Conservation (phyloP, 2,888 invertebrate genomes). For the Phengaris alcon region DNA sequence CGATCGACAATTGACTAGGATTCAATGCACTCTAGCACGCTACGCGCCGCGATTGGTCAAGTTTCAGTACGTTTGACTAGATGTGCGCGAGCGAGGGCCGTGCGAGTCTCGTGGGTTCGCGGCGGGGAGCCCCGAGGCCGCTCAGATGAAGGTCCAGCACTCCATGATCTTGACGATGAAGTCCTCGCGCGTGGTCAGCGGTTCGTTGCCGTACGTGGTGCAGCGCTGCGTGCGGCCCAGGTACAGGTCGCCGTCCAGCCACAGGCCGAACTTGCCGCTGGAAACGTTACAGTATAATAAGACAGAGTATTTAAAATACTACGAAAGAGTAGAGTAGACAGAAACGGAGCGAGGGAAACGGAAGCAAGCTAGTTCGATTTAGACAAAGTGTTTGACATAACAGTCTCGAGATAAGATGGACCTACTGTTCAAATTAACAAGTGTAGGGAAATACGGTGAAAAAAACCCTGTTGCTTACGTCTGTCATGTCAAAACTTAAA, state of each 20-base stretch:
- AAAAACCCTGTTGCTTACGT: background rate
- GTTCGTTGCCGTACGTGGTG: slow-evolving; percentile 97
- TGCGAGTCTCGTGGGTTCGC: slow-evolving; percentile 58
- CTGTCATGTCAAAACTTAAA: background rate
- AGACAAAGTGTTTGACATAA: background rate
- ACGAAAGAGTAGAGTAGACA: no score
- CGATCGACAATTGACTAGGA: slow-evolving; percentile 78
- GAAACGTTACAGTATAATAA: slow-evolving; percentile 31
- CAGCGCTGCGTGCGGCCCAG: slow-evolving; percentile 96
- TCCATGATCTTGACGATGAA: slow-evolving; percentile 98
- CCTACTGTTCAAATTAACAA: background rate
- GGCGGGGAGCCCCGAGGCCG: slow-evolving; percentile 64
- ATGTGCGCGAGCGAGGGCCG: slow-evolving; percentile 56
- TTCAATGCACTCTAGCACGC: slow-evolving; percentile 61
- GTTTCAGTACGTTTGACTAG: slow-evolving; percentile 74
- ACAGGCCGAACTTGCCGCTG: slow-evolving; percentile 97
- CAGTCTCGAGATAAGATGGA: background rate
- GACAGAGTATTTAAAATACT: no score
- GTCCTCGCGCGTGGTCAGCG: slow-evolving; percentile 95
- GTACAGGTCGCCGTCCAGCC: slow-evolving; percentile 98
- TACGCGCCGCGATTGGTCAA: slow-evolving; percentile 62
- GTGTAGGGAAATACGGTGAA: background rate
- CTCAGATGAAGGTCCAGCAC: slow-evolving; percentile 98
- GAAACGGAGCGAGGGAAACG: no score
- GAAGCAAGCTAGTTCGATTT: background rate